A percentile compares a stretch with the other conserved stretches of the same genome.
phyloP scores from a whole-genome alignment of 2,797 vertebrate species.

The Intellagama lesueurii region DNA sequence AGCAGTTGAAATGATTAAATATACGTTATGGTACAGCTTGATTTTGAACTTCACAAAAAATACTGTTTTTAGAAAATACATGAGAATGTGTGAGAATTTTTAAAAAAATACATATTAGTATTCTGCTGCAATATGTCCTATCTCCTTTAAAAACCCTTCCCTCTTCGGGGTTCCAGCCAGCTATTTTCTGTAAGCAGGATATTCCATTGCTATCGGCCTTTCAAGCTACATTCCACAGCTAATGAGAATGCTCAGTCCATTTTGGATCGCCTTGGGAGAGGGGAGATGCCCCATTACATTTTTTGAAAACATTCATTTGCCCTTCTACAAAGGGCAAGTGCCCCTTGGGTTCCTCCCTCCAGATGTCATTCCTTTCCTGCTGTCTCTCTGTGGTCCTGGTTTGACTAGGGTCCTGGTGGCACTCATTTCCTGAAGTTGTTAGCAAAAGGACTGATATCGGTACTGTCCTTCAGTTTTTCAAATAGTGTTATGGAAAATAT shows the following conservation, averaged over 20 bases:
- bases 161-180: too few relatives aligned
- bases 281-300: neutral
- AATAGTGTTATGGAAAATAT: neutral
- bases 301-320: neutral
- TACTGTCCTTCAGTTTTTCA: neutral
- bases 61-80: too few relatives aligned
- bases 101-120: too few relatives aligned
- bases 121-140: too few relatives aligned
- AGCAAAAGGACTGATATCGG: neutral
- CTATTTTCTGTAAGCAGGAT: too few relatives aligned
- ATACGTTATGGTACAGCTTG: too few relatives aligned
- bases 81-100: too few relatives aligned
- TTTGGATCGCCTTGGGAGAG: neutral
- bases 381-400: neutral
- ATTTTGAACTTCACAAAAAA: too few relatives aligned
- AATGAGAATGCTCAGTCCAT: neutral
- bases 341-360: too few relatives aligned
- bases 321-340: neutral
- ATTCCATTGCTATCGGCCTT: neutral
- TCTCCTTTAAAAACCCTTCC: too few relatives aligned
- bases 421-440: neutral
- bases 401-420: neutral
- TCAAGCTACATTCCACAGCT: neutral
- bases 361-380: too few relatives aligned
- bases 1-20: too few relatives aligned